A percentile compares a stretch with the other conserved stretches of the same genome.
Conservation (phyloP, 2,797 vertebrate species). For the Ciconia nigra region DNA sequence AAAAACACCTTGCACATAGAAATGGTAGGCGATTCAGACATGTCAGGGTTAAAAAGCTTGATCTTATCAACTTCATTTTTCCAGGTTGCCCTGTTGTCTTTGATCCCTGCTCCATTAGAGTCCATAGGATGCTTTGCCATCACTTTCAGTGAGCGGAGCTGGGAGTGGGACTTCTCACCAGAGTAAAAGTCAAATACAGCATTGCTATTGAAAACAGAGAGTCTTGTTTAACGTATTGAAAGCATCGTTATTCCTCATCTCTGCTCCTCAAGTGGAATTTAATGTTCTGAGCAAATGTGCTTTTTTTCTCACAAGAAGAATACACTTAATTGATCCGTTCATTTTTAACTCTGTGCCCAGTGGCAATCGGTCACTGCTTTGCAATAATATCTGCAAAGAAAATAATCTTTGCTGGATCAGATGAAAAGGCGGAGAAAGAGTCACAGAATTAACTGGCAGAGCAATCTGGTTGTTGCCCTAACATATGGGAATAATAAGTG, state of each 20-base stretch:
- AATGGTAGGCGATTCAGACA: neutral
- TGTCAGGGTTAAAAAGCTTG: neutral
- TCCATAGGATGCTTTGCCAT: neutral
- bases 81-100: neutral
- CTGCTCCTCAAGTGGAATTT: neutral
- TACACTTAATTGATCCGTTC: constrained; percentile 50
- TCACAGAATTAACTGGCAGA: constrained; percentile 52
- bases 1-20: neutral
- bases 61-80: neutral
- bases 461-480: constrained; percentile 52
- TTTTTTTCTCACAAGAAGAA: constrained; percentile 30
- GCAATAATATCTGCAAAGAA: constrained; percentile 51
- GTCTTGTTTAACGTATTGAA: neutral
- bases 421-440: constrained; percentile 48
- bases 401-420: constrained; percentile 51
- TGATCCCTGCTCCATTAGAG: neutral
- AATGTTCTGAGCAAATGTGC: constrained; percentile 5
- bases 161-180: neutral
- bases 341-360: constrained; percentile 18
- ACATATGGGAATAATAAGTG: constrained; percentile 68
- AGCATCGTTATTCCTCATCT: neutral
- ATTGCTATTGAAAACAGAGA: neutral
- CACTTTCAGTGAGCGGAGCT: neutral
- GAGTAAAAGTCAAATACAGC: neutral
- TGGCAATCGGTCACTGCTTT: constrained; percentile 37